Evolutionary conservation across 1,140 invertebrate species (phyloP).

Genomic region (Tetraneura akinire): DNA sequence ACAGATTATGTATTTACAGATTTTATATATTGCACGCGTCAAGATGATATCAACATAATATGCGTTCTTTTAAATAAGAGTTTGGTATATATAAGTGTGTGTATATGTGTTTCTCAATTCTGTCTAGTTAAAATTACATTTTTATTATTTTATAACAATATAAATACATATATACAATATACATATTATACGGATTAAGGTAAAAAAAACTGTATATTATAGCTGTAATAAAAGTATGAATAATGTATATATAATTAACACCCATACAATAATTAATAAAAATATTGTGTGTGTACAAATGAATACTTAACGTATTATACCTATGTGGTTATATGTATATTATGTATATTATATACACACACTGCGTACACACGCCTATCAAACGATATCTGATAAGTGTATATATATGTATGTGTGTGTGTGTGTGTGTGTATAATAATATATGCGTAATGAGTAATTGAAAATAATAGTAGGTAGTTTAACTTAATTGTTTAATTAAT

Average conservation of each 20-base stretch:
- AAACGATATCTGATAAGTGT: not conserved
- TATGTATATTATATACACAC: no score
- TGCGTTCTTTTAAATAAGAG: no score
- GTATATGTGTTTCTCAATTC: no score
- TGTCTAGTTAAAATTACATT: no score
- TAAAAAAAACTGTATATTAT: not conserved
- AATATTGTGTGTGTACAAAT: not conserved
- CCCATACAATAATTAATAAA: not conserved
- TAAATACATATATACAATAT: no score
- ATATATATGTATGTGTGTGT: not conserved
- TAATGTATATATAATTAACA: not conserved
- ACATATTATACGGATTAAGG: no score
- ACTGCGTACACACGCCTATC: not conserved
- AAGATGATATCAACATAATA: no score
- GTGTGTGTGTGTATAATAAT: not conserved
- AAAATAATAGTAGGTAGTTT: constrained; percentile 16
- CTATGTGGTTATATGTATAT: no score
- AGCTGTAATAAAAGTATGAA: not conserved
- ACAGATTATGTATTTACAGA: no score
- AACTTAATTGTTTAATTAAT: constrained; percentile 20
- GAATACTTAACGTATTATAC: not conserved
- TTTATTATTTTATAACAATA: no score
- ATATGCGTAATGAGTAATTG: not conserved
- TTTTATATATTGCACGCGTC: no score
- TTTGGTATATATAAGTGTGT: no score